A percentile compares a stretch with the other conserved stretches of the same genome.
These are phyloP conservation scores for Copidosoma floridanum DNA, from an alignment of 1,140 invertebrate genomes.

Conservation along the genomic window DNA sequence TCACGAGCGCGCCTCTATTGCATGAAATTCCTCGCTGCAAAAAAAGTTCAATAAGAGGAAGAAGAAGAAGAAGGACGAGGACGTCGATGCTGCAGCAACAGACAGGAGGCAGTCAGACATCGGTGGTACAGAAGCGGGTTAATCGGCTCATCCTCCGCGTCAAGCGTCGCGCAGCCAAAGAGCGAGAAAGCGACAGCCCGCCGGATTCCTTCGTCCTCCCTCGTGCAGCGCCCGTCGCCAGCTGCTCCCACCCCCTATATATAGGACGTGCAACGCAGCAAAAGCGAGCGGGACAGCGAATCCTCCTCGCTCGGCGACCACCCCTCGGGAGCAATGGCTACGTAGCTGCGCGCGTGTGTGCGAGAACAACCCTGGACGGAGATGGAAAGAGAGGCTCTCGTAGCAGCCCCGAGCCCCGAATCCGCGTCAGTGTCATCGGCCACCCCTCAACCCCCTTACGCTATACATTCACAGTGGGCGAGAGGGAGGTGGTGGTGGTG, in stretches of 20 bases:
- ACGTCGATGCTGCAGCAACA: too few relatives aligned
- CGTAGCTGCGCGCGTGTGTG: too few relatives aligned
- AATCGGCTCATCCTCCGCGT: slow-evolving; percentile 1
- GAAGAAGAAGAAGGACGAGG: neutral
- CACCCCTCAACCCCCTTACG: neutral
- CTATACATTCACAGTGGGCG: neutral
- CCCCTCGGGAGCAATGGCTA: too few relatives aligned
- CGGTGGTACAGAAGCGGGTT: neutral
- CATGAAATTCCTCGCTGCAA: neutral
- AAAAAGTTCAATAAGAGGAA: neutral
- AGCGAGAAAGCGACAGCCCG: neutral
- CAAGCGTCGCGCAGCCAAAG: neutral
- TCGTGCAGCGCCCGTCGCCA: too few relatives aligned
- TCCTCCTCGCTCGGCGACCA: neutral
- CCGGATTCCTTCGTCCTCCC: too few relatives aligned
- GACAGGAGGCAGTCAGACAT: too few relatives aligned
- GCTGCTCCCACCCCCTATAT: too few relatives aligned
- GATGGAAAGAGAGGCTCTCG: neutral
- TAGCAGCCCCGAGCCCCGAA: neutral
- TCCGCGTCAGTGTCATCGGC: slow-evolving; percentile 7
- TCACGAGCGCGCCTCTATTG: too few relatives aligned
- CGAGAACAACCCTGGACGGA: too few relatives aligned
- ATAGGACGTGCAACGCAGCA: too few relatives aligned
- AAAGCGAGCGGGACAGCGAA: neutral
- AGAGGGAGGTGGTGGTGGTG: too few relatives aligned